Conservation (phyloP, 2,113 vertebrate genomes). For the Nyctereutes procyonoides region DNA sequence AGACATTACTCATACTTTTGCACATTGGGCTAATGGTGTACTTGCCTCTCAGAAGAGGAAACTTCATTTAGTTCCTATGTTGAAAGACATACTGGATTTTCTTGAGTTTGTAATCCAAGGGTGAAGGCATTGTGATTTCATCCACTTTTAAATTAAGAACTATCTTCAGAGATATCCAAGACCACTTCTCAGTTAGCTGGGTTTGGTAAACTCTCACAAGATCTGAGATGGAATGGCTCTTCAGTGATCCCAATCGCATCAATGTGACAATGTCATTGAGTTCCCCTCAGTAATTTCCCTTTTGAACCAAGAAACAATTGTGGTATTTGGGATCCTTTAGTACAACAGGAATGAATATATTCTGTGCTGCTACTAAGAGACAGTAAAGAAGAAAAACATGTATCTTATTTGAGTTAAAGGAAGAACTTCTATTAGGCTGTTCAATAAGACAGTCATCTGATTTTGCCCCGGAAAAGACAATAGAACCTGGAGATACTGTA, state of each 20-base stretch:
- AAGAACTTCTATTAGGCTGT: background rate
- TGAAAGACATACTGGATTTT: background rate
- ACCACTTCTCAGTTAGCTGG: background rate
- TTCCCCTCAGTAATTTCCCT: background rate
- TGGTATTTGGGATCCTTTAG: background rate
- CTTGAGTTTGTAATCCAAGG: background rate
- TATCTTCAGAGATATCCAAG: background rate
- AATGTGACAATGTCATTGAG: background rate
- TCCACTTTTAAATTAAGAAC: background rate
- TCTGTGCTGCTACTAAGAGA: background rate
- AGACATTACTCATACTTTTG: background rate
- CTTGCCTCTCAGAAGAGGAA: background rate
- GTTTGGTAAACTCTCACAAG: background rate
- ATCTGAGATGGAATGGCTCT: background rate
- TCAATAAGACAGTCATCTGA: background rate
- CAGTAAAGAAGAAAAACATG: background rate
- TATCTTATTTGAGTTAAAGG: background rate
- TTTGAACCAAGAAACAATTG: background rate
- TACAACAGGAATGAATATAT: background rate
- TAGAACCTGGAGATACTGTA: background rate
- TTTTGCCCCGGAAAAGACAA: background rate
- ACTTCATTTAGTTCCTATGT: background rate
- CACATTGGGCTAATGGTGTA: background rate
- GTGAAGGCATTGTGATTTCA: background rate
- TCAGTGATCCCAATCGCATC: background rate